Base-by-base conservation (phyloP, 2,113 vertebrate species). In the Propithecus coquereli region DNA sequence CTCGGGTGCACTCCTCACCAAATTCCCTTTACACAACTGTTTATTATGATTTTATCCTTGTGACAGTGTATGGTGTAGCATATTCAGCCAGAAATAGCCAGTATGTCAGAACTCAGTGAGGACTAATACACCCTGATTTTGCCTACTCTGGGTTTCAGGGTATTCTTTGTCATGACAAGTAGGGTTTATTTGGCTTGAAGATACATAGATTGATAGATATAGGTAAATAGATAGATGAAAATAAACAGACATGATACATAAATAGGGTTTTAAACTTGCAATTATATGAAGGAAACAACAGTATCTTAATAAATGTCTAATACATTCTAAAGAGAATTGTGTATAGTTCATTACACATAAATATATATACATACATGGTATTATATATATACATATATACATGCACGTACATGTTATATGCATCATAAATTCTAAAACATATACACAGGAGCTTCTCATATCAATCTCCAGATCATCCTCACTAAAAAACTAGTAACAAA, bases 401-500 rank as follows among this genome's bases (percentile, higher is more conserved):
- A 86, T 66, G 34, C 70, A 74, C 66, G 47, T 73, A 17, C 12
- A 84, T 92, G 59, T 84, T 86, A 61, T 61, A 74, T 61, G n/a
- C 82, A 73, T 8, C 71, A 61, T 76, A 93, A 76, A 94, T 90
- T 73, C 66, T 93, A 95, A 57, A 93, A 70, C 22, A 68, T 37
- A 88, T 20, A 59, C 14, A 30, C 14, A 30, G 50, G 43, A 54
- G 52, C 13, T 71, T 81, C 54, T 74, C 6, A 47, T n/a, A 57
- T 11, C 13, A 45, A 73, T 25, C 73, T 85, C 25, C 43, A 95
- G 25, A 30, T 89, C n/a, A 87, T 57, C 17, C 30, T 94, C 68
- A 82, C 52, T 63, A 86, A 83, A 88, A 12, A 94, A 79, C 11
- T 82, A 84, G n/a, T 23, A 76, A 50, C 2, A 86, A 9, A 50